A percentile compares a stretch with the other conserved stretches of the same genome.
phyloP scores from a whole-genome alignment of 2,113 vertebrate genomes.

The Cisticola juncidis region DNA sequence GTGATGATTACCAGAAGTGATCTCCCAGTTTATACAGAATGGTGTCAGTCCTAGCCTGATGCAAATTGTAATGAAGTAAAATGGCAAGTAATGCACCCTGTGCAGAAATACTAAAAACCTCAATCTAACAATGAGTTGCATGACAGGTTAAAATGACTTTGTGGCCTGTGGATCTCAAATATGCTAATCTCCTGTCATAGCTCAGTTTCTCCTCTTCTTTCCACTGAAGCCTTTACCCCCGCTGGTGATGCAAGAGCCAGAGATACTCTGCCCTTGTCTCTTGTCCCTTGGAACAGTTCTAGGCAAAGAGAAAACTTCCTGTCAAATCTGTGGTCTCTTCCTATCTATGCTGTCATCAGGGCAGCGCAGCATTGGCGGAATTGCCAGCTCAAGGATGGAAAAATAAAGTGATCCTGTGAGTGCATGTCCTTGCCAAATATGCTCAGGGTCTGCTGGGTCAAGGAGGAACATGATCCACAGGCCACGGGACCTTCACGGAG shows the following conservation, averaged over 20 bases:
- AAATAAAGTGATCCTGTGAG: neutral
- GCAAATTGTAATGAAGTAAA: neutral
- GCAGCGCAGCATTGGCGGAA: rapidly evolving
- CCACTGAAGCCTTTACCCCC: neutral
- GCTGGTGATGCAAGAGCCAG: neutral
- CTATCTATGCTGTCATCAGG: neutral
- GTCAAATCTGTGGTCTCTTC: neutral
- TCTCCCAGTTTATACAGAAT: neutral
- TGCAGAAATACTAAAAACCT: neutral
- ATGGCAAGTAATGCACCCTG: neutral
- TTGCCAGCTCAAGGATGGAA: neutral
- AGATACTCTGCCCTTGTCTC: neutral
- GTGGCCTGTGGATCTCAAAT: neutral
- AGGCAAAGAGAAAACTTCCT: neutral
- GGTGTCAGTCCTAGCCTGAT: neutral
- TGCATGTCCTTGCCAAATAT: rapidly evolving
- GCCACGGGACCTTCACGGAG: rapidly evolving
- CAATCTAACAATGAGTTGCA: neutral
- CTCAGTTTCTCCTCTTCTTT: neutral
- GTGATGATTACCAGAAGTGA: neutral
- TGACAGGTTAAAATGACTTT: neutral
- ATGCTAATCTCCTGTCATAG: rapidly evolving
- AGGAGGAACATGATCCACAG: neutral
- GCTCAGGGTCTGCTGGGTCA: rapidly evolving
- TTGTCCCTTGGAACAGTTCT: neutral